Evolutionary conservation across 2,888 invertebrate species (phyloP), one percentile per base, ranked within the genome.

Genomic region (Lycia hirtaria): DNA sequence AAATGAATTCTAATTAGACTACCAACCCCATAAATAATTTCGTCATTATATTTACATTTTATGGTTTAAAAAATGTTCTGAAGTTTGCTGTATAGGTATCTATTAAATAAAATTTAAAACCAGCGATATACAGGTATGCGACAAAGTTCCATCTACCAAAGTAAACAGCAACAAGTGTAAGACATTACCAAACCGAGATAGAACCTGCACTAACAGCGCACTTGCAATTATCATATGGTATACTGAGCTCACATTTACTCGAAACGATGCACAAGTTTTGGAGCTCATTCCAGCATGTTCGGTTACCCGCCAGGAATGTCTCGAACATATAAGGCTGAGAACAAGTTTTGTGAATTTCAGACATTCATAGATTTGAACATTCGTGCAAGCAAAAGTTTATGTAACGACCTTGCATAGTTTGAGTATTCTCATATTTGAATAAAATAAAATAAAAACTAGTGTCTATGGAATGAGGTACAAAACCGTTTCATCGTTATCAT

Each of bases 151-250:
- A 55, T 48, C 41, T 48, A 20, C 48, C 17, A 32, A 30, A 49
- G 43, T 43, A 55, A 49, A 28, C 26, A 43, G 55, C 55, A 55
- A 55, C 55, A 55, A 55, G 55, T 55, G 55, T 12, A 43, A 48
- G 28, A 48, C 41, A 43, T 43, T 48, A 19, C 43, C 15, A 22
- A 47, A 24, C 6, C 14, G 15, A 43, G 41, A 19, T 24, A 24
- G 10, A 24, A 40, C 22, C 22, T 38, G 20, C 38, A 7, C 20
- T 14, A 14, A 12, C 2, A 6, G 20, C 7, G 40, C 38, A 30
- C 43, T 24, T n/a, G 38, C 20, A 37, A 40, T 49, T 28, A 49
- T 38, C 17, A 28, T 40, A 30, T 40, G 49, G 20, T 37, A 26
- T 48, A 19, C 7, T 14, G 22, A 35, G 47, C 35, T 35, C 47